Evolutionary conservation across 2,797 vertebrate genomes (phyloP).

Genomic region (Mus minutoides): DNA sequence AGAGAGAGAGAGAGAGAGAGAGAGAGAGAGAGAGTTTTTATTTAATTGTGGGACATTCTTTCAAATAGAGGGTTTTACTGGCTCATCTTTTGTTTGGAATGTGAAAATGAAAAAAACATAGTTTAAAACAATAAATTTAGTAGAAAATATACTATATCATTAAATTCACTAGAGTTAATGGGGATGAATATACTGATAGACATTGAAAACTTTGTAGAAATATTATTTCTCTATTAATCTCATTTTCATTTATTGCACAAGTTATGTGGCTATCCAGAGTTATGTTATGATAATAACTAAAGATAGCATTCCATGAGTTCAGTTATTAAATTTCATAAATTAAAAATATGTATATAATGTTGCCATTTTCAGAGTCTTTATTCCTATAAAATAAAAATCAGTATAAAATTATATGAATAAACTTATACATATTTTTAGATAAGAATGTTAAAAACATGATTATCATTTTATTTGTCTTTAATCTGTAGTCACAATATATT

Average conservation of each 20-base stretch:
- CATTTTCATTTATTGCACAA: not conserved
- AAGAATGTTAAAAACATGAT: constrained; percentile 33
- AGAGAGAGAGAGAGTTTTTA: no score
- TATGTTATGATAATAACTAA: not conserved
- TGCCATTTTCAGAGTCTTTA: not conserved
- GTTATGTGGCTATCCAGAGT: not conserved
- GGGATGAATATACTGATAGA: not conserved
- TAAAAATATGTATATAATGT: not conserved
- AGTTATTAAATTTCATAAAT: not conserved
- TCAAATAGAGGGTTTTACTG: not conserved
- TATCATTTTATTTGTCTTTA: constrained; percentile 64
- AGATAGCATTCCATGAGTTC: not conserved
- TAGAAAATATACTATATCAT: not conserved
- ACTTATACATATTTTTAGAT: not conserved
- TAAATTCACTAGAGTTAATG: not conserved
- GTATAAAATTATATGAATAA: constrained; percentile 9
- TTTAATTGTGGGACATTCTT: not conserved
- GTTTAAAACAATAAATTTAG: not conserved
- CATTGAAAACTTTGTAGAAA: not conserved
- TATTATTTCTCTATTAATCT: not conserved
- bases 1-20: no score
- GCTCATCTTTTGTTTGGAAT: constrained; percentile 6
- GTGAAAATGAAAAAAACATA: constrained; percentile 22
- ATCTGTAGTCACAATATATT: constrained; percentile 30
- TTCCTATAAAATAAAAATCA: not conserved